Evolutionary conservation across 2,113 vertebrate genomes (phyloP).

Genomic region (Pachyramphus minor): DNA sequence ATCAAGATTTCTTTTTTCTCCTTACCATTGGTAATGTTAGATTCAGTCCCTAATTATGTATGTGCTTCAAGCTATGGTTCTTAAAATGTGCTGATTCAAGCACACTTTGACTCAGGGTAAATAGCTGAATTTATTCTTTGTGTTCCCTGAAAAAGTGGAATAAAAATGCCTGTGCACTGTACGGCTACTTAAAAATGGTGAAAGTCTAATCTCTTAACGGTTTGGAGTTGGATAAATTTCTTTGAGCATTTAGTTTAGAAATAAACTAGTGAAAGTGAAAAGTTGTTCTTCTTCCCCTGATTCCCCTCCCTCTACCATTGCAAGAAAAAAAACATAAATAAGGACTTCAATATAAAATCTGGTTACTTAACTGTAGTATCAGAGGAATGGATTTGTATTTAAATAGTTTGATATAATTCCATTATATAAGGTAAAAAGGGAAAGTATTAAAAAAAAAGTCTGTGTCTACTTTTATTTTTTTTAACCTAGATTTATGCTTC

Average conservation of each 20-base stretch:
- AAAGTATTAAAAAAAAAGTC: neutral
- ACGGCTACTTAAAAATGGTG: neutral
- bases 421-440: neutral
- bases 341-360: neutral
- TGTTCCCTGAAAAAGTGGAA: neutral
- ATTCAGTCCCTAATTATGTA: neutral
- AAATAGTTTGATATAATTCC: neutral
- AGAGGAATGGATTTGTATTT: neutral
- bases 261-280: neutral
- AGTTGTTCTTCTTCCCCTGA: neutral
- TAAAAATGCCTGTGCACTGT: neutral
- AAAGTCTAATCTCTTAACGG: neutral
- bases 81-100: neutral
- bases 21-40: neutral
- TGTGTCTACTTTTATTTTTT: neutral
- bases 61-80: fast-evolving
- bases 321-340: neutral
- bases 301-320: no score
- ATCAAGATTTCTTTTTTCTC: neutral
- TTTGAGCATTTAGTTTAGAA: neutral
- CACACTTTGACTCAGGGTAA: neutral
- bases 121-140: neutral
- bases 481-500: neutral
- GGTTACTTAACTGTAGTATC: neutral
- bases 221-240: neutral